Conservation (phyloP, 2,797 vertebrate species). For the Spheniscus humboldti region DNA sequence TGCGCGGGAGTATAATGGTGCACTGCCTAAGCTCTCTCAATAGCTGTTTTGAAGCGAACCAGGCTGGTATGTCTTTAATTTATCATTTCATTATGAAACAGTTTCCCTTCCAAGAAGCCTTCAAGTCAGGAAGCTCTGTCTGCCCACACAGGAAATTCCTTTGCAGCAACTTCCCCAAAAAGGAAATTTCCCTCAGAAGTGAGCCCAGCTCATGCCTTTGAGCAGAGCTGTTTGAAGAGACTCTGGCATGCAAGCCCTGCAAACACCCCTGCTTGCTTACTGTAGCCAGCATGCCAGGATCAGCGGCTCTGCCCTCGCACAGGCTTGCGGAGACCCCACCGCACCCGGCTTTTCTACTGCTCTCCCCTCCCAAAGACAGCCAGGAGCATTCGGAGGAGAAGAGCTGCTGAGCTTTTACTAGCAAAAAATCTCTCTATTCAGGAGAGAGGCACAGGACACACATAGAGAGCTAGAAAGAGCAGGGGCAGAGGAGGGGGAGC, state of each 20-base stretch:
- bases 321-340: not conserved
- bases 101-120: slow-evolving; percentile 95
- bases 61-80: slow-evolving; percentile 80
- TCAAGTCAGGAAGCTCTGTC: slow-evolving; percentile 94
- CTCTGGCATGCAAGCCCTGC: slow-evolving; percentile 66
- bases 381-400: not conserved
- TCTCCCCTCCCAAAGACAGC: not conserved
- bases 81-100: slow-evolving; percentile 85
- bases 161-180: slow-evolving; percentile 95
- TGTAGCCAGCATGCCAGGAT: not conserved
- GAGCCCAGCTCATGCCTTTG: slow-evolving; percentile 76
- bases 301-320: not conserved
- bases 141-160: slow-evolving; percentile 99
- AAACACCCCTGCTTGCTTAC: slow-evolving; percentile 41
- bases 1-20: slow-evolving; percentile 70
- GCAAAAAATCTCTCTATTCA: not conserved
- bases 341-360: not conserved
- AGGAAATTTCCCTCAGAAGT: slow-evolving; percentile 98
- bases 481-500: not conserved
- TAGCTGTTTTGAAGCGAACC: slow-evolving; percentile 77
- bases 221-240: slow-evolving; percentile 75
- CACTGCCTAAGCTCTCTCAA: slow-evolving; percentile 66
- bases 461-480: not conserved
- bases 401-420: not conserved
- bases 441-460: not conserved